Evolutionary conservation across 2,888 invertebrate species (phyloP).

Genomic region (Pomacea canaliculata): DNA sequence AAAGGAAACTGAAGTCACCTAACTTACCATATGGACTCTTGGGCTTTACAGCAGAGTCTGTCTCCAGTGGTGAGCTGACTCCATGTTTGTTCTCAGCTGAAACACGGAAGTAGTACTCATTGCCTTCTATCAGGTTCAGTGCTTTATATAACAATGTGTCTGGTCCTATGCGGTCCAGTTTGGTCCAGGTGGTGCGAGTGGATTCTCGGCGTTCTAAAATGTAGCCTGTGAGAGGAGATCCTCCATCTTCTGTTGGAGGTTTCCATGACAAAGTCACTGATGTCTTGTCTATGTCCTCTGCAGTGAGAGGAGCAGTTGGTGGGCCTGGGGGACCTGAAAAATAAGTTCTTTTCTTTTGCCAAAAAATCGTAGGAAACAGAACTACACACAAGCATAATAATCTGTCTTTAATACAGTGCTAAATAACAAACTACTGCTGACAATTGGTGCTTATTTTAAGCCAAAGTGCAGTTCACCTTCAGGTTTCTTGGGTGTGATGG

Average conservation of each 20-base stretch:
- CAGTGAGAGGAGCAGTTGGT: slow-evolving; percentile 49
- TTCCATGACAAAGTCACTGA: slow-evolving; percentile 60
- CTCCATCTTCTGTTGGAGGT: slow-evolving; percentile 63
- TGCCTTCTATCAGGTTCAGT: slow-evolving; percentile 52
- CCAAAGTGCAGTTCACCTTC: slow-evolving; percentile 20
- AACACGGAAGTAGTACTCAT: slow-evolving; percentile 84
- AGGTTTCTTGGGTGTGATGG: slow-evolving; percentile 31
- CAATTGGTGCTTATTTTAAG: too few species aligned
- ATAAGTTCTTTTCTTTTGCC: background rate
- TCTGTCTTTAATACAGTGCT: too few species aligned
- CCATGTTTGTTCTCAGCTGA: slow-evolving; percentile 91
- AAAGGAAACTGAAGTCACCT: too few species aligned
- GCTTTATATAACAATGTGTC: slow-evolving; percentile 44
- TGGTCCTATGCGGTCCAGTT: slow-evolving; percentile 35
- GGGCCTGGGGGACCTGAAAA: slow-evolving; percentile 39
- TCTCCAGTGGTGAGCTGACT: slow-evolving; percentile 78
- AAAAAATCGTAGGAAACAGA: background rate
- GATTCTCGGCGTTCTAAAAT: slow-evolving; percentile 66
- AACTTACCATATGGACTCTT: slow-evolving; percentile 60
- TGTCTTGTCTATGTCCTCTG: slow-evolving; percentile 55
- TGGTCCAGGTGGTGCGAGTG: slow-evolving; percentile 50
- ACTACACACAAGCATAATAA: too few species aligned
- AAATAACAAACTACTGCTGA: too few species aligned
- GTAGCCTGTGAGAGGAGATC: slow-evolving; percentile 52
- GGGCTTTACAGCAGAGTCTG: slow-evolving; percentile 47